Percentiles rank a stretch among this genome's conserved stretches.
Conservation (phyloP, 2,113 vertebrate species). For the Scalopus aquaticus region DNA sequence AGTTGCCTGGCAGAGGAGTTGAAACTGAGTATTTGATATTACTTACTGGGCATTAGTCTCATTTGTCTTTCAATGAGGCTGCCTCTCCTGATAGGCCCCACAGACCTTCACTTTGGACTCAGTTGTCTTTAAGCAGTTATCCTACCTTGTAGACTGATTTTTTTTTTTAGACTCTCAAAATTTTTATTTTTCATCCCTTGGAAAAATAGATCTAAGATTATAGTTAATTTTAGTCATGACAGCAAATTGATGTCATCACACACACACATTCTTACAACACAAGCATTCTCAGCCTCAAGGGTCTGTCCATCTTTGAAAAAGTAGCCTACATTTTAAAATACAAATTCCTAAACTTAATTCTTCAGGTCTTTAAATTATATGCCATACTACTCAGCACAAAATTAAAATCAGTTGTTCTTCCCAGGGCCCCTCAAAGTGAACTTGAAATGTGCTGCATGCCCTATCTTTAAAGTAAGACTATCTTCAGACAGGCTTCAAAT, state of each 20-base stretch:
- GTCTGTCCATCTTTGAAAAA: background rate
- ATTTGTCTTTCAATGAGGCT: slow-evolving; percentile 6
- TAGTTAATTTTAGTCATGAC: background rate
- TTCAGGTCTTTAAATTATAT: slow-evolving; percentile 26
- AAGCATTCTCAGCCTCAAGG: accelerated
- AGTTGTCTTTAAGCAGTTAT: background rate
- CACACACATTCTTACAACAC: no score
- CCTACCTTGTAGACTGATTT: background rate
- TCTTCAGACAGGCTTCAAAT: background rate
- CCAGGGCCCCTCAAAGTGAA: background rate
- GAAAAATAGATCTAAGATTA: background rate
- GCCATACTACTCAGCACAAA: background rate
- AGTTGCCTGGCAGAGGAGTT: slow-evolving; percentile 25
- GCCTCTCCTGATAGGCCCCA: background rate
- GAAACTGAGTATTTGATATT: background rate
- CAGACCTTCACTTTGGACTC: background rate
- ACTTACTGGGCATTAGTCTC: background rate
- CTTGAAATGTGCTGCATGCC: background rate
- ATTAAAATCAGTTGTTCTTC: background rate
- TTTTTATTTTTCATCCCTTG: slow-evolving; percentile 9
- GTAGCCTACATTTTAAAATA: slow-evolving; percentile 23
- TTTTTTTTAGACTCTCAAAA: slow-evolving; percentile 6
- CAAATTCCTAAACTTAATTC: background rate
- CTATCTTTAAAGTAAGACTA: background rate
- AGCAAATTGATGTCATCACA: background rate